Percentiles rank a stretch among this genome's conserved stretches.
Evolutionary conservation across 2,797 vertebrate genomes (phyloP).

Genomic region (Hemitrygon akajei): DNA sequence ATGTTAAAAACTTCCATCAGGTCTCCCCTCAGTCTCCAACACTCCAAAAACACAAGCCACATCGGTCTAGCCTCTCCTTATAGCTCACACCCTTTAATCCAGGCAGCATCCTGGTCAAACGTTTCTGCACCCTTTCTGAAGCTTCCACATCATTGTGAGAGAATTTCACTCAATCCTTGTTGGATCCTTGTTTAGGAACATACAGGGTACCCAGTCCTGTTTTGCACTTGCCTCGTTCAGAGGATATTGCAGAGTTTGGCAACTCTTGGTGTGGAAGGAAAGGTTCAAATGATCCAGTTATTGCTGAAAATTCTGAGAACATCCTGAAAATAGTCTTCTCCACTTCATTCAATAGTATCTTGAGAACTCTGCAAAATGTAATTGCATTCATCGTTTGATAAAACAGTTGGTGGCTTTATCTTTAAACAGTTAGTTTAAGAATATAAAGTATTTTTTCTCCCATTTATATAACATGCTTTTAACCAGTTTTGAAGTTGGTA

Average conservation of each 20-base stretch:
- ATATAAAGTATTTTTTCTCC: background rate
- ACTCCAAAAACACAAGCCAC: too few relatives aligned
- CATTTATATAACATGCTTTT: background rate
- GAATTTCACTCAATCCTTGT: too few relatives aligned
- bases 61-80: too few relatives aligned
- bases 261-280: background rate
- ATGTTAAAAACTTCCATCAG: too few relatives aligned
- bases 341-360: background rate
- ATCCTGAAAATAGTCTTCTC: background rate
- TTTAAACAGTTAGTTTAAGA: background rate
- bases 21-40: too few relatives aligned
- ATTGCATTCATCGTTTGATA: constrained; percentile 6
- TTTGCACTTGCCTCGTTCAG: background rate
- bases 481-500: background rate
- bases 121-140: too few relatives aligned
- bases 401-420: background rate
- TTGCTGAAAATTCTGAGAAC: background rate
- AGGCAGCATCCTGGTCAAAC: too few relatives aligned
- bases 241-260: background rate
- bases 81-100: too few relatives aligned
- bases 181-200: too few relatives aligned
- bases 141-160: too few relatives aligned
- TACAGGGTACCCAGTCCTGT: too few relatives aligned
- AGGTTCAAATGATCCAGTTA: background rate
- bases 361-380: background rate